These are phyloP conservation scores for Tiphia femorata DNA, from an alignment of 2,888 invertebrate genomes.

Conservation along the genomic window DNA sequence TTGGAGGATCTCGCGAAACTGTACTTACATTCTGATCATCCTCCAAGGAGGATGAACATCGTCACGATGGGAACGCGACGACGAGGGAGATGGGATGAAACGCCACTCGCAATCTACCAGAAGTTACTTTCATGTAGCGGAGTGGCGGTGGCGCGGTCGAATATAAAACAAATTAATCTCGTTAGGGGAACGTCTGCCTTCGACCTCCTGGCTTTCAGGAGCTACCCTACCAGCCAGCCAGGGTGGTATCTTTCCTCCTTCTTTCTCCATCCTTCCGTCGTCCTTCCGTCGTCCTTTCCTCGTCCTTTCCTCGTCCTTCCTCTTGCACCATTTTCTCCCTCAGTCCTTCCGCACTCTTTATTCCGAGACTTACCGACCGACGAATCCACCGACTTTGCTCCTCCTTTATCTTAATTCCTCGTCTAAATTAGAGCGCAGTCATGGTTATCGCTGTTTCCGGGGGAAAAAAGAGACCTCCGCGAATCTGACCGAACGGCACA, in stretches of 20 bases:
- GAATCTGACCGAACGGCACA: constrained; percentile 33
- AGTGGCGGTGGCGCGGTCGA: constrained; percentile 56
- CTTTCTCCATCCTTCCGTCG: background rate
- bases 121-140: constrained; percentile 58
- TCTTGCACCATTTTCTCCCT: no score
- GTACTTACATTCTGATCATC: constrained; percentile 17
- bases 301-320: background rate
- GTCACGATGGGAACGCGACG: constrained; percentile 25
- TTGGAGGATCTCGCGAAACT: no score
- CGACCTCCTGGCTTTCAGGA: constrained; percentile 52
- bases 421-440: constrained; percentile 51
- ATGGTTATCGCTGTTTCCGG: constrained; percentile 46
- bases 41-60: constrained; percentile 26
- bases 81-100: constrained; percentile 44
- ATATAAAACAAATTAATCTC: constrained; percentile 66
- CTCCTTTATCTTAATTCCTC: constrained; percentile 53
- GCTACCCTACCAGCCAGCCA: constrained; percentile 30
- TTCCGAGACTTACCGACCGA: constrained; percentile 33
- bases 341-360: no score
- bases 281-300: background rate
- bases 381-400: constrained; percentile 49
- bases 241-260: constrained; percentile 2
- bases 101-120: constrained; percentile 56
- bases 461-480: constrained; percentile 17
- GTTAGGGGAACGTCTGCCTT: constrained; percentile 59